Evolutionary conservation across 1,140 invertebrate genomes (phyloP), one percentile per base, ranked within the genome.

Genomic region (Musca vetustissima): DNA sequence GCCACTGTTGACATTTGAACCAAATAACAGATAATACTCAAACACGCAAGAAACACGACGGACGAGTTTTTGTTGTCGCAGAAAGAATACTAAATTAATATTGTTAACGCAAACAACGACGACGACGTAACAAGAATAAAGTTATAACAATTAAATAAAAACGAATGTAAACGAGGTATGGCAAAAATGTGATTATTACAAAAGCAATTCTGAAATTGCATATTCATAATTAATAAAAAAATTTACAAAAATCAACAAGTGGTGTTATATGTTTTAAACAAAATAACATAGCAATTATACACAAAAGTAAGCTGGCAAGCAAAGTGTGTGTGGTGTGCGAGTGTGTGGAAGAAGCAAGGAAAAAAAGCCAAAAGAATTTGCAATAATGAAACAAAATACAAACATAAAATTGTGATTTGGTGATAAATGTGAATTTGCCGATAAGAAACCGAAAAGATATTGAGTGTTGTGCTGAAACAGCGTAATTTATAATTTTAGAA

Each of bases 231-330:
- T 3, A 43, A 57, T 28, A 55, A 55, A 55, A 25, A 14, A 24
- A 55, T 8, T 15, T 36, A 13, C 17, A 36, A 61, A 43, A 61
- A 61, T 61, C 57, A 61, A 61, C 57, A 61, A 61, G 57, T 61
- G 57, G 55, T n/a, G 28, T 32, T 32, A 32, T 32, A 32, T 32
- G 28, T 32, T 32, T 13, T 3, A 28, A 43, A 43, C 1, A 43
- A 43, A 32, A 32, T 32, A 32, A 4, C 3, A 11, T 13, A 43
- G 36, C 36, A 43, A 43, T 11, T 43, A 43, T 43, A 43, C 36
- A n/a, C n/a, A n/a, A n/a, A n/a, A n/a, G n/a, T n/a, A 43, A 43
- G 36, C 13, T 2, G 13, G 36, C 36, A 13, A 9, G 8, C 6
- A 43, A 43, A 43, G 36, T 43, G 36, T 43, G 36, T 43, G 36